Conservation (phyloP, 1,140 invertebrate genomes). For the Drosophila auraria region DNA sequence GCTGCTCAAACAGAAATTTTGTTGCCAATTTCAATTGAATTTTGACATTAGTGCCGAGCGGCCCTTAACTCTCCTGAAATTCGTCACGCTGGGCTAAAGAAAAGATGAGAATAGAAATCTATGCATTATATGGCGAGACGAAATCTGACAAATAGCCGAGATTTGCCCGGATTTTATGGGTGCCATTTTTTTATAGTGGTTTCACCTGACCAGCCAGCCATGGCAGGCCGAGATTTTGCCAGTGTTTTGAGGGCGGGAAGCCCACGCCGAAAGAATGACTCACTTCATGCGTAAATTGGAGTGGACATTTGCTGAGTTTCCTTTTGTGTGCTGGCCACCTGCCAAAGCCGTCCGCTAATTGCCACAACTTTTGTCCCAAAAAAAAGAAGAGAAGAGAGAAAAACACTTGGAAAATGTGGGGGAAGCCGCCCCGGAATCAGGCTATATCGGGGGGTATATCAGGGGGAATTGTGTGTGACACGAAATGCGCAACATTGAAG, state of each 20-base stretch:
- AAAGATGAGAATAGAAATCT: constrained; percentile 23
- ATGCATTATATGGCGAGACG: constrained; percentile 14
- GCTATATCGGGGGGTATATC: constrained; percentile 14
- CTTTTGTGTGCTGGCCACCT: constrained; percentile 55
- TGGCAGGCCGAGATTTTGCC: constrained; percentile 21
- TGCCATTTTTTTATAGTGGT: constrained; percentile 25
- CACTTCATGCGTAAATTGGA: constrained; percentile 58
- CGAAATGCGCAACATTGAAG: constrained; percentile 73
- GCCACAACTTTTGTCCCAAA: constrained; percentile 50
- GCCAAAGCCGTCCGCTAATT: constrained; percentile 61
- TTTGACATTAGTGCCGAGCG: constrained; percentile 70
- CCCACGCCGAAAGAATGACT: constrained; percentile 34
- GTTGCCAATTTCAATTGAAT: constrained; percentile 72
- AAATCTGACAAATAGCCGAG: constrained; percentile 69
- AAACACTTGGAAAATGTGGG: constrained; percentile 5
- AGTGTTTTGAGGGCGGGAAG: background rate
- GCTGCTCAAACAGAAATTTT: constrained; percentile 28
- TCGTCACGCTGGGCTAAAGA: constrained; percentile 48
- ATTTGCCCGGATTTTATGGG: constrained; percentile 43
- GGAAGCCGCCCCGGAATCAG: background rate
- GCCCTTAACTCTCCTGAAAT: constrained; percentile 17
- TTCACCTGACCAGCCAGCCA: constrained; percentile 58
- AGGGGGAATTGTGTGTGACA: constrained; percentile 53
- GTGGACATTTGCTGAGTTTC: constrained; percentile 51
- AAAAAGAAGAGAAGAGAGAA: background rate